A percentile compares a stretch with the other conserved stretches of the same genome.
Conservation (phyloP, 2,888 invertebrate species). For the Smittia aterrima region DNA sequence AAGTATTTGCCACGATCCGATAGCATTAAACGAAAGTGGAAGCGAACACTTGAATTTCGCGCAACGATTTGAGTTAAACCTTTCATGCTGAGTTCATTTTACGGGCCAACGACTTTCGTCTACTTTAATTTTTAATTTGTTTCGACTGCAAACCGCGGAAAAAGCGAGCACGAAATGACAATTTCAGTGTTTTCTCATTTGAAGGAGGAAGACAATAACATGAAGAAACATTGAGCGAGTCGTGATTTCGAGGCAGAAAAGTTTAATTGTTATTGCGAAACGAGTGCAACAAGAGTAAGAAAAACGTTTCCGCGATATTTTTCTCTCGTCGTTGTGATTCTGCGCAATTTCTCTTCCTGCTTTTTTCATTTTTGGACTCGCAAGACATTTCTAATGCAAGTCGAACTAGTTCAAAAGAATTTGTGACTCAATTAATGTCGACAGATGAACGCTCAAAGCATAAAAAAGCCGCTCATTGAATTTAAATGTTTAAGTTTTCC, state of each 20-base stretch:
- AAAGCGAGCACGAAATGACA: constrained; percentile 12
- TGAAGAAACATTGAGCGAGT: not conserved
- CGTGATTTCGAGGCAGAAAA: constrained; percentile 6
- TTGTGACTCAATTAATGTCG: too few species aligned
- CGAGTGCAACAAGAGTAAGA: not conserved
- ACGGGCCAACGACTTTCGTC: not conserved
- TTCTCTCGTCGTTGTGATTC: not conserved
- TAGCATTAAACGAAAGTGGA: constrained; percentile 20
- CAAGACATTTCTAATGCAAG: too few species aligned
- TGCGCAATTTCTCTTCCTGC: constrained; percentile 3
- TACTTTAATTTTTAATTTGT: not conserved
- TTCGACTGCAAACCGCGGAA: not conserved
- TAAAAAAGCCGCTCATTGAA: too few species aligned
- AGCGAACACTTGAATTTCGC: not conserved
- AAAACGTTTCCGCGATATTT: not conserved
- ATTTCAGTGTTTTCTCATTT: not conserved
- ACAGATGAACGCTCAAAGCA: too few species aligned
- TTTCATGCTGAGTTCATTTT: constrained; percentile 6
- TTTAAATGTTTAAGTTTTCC: too few species aligned
- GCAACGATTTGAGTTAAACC: constrained; percentile 7
- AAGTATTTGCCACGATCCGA: not conserved
- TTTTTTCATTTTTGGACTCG: not conserved
- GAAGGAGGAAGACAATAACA: not conserved
- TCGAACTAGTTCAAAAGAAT: too few species aligned
- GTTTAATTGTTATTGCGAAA: constrained; percentile 19